These are phyloP conservation scores for Willowsia nigromaculata DNA, from an alignment of 2,888 invertebrate genomes.

Conservation along the genomic window DNA sequence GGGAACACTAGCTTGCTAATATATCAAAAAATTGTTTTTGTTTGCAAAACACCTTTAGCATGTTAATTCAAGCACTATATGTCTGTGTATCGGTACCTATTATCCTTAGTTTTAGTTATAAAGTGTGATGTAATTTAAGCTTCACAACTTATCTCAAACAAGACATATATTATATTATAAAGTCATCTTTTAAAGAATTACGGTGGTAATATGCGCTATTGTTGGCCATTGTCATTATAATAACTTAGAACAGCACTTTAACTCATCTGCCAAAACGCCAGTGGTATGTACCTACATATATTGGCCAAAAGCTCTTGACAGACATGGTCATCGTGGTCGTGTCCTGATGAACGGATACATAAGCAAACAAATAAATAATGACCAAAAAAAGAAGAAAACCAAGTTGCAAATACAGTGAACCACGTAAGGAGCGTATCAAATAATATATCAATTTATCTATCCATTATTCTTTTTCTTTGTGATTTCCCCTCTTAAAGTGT, in stretches of 20 bases:
- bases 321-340: background rate
- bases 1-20: background rate
- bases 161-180: constrained; percentile 13
- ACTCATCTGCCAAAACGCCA: background rate
- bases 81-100: too few species aligned
- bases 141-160: constrained; percentile 27
- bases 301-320: background rate
- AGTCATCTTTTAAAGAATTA: constrained; percentile 34
- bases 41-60: background rate
- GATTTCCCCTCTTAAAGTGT: background rate
- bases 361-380: background rate
- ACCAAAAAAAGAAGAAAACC: constrained; percentile 14
- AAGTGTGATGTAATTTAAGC: constrained; percentile 27
- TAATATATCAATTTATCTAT: background rate
- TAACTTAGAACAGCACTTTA: background rate
- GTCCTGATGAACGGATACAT: background rate
- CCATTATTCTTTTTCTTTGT: constrained; percentile 1
- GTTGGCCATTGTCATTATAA: constrained; percentile 54
- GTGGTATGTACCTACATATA: background rate
- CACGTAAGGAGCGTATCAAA: background rate
- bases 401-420: constrained; percentile 1
- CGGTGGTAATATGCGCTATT: constrained; percentile 37
- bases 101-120: too few species aligned
- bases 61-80: background rate
- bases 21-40: background rate